Evolutionary conservation across 2,797 vertebrate species (phyloP).

Genomic region (Furcifer pardalis): DNA sequence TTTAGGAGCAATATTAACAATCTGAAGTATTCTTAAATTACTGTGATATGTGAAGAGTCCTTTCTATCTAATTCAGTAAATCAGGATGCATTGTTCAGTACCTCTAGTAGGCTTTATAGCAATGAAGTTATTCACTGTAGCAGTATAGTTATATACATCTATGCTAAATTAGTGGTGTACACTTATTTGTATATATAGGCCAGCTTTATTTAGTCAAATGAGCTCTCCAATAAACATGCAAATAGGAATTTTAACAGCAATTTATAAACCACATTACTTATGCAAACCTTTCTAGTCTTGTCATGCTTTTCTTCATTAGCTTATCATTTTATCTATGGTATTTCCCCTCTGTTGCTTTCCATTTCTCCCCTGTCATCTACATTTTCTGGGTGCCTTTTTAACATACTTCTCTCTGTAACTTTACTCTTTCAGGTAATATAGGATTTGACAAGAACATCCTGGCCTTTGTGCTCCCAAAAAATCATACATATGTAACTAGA

Average conservation of each 20-base stretch:
- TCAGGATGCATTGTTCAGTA: background rate
- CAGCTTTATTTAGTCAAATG: slow-evolving; percentile 67
- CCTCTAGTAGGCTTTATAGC: background rate
- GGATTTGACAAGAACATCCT: slow-evolving; percentile 32
- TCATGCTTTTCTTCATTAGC: slow-evolving; percentile 63
- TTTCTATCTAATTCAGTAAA: background rate
- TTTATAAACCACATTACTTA: slow-evolving; percentile 68
- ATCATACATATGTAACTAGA: slow-evolving; percentile 44
- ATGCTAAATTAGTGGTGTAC: slow-evolving; percentile 47
- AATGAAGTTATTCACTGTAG: background rate
- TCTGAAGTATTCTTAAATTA: background rate
- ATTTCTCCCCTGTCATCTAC: slow-evolving; percentile 63
- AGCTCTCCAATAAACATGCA: slow-evolving; percentile 72
- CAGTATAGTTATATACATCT: slow-evolving; percentile 19
- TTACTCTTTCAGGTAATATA: slow-evolving; percentile 55
- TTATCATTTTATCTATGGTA: slow-evolving; percentile 70
- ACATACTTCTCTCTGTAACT: slow-evolving; percentile 48
- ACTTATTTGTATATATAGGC: slow-evolving; percentile 53
- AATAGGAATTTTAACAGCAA: slow-evolving; percentile 70
- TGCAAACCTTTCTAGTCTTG: slow-evolving; percentile 61
- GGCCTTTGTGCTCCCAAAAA: slow-evolving; percentile 20
- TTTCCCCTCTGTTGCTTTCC: slow-evolving; percentile 56
- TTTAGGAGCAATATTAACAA: background rate
- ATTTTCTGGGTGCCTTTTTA: slow-evolving; percentile 65
- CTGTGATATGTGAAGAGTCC: background rate